These are phyloP conservation scores for Salvator merianae DNA, from an alignment of 2,113 vertebrate species.

Conservation along the genomic window DNA sequence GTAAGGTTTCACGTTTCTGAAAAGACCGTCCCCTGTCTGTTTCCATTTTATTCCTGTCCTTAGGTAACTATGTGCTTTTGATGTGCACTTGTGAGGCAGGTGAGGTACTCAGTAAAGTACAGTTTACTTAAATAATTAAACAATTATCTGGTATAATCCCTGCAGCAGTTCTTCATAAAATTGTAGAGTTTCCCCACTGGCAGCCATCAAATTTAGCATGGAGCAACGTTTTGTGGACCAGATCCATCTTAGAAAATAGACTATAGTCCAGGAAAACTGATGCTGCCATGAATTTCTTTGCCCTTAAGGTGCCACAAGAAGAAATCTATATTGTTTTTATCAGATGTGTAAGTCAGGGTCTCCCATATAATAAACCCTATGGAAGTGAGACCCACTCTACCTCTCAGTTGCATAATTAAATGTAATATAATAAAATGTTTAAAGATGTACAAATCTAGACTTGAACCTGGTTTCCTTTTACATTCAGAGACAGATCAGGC, in stretches of 20 bases:
- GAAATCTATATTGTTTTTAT: neutral
- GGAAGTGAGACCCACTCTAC: neutral
- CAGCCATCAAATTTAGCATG: too few relatives aligned
- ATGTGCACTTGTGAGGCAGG: neutral
- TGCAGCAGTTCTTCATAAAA: too few relatives aligned
- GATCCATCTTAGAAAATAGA: too few relatives aligned
- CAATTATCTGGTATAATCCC: too few relatives aligned
- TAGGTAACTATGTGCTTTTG: too few relatives aligned
- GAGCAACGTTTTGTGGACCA: too few relatives aligned
- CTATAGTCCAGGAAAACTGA: too few relatives aligned
- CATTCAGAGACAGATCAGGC: neutral
- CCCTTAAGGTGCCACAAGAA: too few relatives aligned
- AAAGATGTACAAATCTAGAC: neutral
- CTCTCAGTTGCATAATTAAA: neutral
- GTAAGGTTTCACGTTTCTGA: neutral
- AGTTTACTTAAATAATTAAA: fast-evolving
- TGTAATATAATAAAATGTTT: neutral
- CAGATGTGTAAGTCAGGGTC: fast-evolving
- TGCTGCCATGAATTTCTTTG: too few relatives aligned
- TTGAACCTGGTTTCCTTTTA: neutral
- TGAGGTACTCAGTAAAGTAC: neutral
- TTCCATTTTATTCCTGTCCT: too few relatives aligned
- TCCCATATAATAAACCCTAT: fast-evolving
- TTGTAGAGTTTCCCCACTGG: too few relatives aligned
- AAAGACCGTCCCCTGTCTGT: neutral